Evolutionary conservation across 2,113 vertebrate species (phyloP).

Genomic region (Meriones unguiculatus): DNA sequence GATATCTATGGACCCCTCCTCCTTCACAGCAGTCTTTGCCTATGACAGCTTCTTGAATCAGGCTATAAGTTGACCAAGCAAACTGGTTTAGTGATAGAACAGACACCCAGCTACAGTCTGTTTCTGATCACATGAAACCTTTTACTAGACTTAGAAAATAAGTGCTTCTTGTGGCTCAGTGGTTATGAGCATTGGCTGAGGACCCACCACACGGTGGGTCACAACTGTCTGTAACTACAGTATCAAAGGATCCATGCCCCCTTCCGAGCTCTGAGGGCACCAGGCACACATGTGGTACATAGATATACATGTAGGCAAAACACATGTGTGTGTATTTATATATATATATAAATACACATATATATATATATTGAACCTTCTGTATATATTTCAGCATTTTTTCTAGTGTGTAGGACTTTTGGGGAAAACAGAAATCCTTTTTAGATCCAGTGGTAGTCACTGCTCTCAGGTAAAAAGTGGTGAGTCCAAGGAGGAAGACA

Average conservation of each 20-base stretch:
- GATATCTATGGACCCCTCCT: neutral
- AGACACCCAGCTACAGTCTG: neutral
- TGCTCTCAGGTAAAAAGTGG: neutral
- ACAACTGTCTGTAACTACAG: neutral
- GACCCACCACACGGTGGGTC: neutral
- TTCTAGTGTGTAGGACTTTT: neutral
- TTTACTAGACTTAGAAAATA: conserved; percentile 30
- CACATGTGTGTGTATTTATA: too few relatives aligned
- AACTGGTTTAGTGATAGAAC: conserved; percentile 26
- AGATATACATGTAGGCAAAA: too few relatives aligned
- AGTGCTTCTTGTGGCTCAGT: neutral
- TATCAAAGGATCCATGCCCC: neutral
- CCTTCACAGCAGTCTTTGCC: conserved; percentile 9
- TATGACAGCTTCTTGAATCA: neutral
- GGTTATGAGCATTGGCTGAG: neutral
- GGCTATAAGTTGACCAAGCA: conserved; percentile 22
- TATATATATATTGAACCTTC: neutral
- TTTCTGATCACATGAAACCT: neutral
- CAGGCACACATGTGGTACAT: too few relatives aligned
- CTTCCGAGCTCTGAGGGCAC: too few relatives aligned
- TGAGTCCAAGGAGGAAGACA: neutral
- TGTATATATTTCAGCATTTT: neutral
- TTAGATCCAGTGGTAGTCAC: neutral
- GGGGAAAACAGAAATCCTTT: neutral
- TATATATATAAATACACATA: too few relatives aligned